Conservation (phyloP, 2,888 invertebrate genomes). For the Harpalus rufipes region DNA sequence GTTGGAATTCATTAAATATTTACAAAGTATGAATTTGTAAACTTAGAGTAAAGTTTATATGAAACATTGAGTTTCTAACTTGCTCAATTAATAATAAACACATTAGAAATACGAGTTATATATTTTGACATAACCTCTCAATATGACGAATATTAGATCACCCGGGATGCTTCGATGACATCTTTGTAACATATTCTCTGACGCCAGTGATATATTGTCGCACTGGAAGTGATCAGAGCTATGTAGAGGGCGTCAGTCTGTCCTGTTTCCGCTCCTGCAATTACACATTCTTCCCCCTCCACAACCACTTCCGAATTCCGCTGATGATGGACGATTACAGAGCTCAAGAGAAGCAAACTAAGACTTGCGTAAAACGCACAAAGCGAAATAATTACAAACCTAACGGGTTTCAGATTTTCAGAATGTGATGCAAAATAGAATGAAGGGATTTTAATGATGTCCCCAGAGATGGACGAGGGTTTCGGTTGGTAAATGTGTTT, state of each 20-base stretch:
- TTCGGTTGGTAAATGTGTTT: constrained; percentile 19
- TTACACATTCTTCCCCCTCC: constrained; percentile 38
- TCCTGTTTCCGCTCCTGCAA: constrained; percentile 41
- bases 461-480: neutral
- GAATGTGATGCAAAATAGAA: constrained; percentile 22
- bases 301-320: constrained; percentile 35
- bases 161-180: neutral
- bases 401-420: constrained; percentile 20
- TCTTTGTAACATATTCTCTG: neutral
- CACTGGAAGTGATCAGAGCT: constrained; percentile 32
- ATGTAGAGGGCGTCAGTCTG: constrained; percentile 38
- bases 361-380: constrained; percentile 7
- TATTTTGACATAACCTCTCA: neutral
- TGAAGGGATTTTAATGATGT: constrained; percentile 53
- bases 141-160: neutral
- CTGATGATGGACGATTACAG: constrained; percentile 19
- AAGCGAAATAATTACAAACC: constrained; percentile 45
- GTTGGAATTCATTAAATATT: neutral
- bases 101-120: neutral
- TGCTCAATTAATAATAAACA: neutral
- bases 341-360: neutral
- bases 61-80: neutral
- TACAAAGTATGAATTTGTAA: neutral
- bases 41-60: neutral
- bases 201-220: constrained; percentile 27